phyloP scores from a whole-genome alignment of 2,113 vertebrate species.

The Prietella phreatophila region DNA sequence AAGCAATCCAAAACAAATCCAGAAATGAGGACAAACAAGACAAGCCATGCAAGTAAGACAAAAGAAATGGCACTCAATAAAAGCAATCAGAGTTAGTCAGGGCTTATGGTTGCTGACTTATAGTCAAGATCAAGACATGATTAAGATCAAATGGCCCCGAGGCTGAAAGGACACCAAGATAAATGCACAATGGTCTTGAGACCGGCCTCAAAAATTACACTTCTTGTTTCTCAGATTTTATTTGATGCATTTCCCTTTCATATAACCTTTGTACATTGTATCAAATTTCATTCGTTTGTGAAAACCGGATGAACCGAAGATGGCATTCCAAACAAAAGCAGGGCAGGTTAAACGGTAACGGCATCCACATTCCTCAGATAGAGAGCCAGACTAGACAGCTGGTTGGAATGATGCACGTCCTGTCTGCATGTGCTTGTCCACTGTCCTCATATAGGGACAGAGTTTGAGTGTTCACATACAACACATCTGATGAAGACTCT shows the following conservation, averaged over 20 bases:
- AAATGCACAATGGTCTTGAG: neutral
- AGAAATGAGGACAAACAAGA: neutral
- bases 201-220: neutral
- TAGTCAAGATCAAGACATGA: neutral
- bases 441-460: neutral
- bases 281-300: neutral
- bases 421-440: conserved; percentile 15
- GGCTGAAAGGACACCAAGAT: neutral
- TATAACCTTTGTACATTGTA: neutral
- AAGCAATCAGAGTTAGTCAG: neutral
- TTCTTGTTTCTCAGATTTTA: neutral
- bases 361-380: conserved; percentile 39
- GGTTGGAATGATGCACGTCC: conserved; percentile 30
- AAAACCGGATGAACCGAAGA: conserved; percentile 5
- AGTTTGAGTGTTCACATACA: neutral
- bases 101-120: neutral
- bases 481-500: neutral
- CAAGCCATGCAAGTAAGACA: neutral
- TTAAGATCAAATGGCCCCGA: neutral
- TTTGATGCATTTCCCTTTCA: neutral
- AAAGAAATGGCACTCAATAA: neutral
- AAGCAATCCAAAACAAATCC: neutral
- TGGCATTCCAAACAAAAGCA: neutral
- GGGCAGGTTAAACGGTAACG: conserved; percentile 32
- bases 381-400: conserved; percentile 30